These are phyloP conservation scores for Drosophila eugracilis DNA, from an alignment of 1,140 invertebrate genomes.

Conservation along the genomic window DNA sequence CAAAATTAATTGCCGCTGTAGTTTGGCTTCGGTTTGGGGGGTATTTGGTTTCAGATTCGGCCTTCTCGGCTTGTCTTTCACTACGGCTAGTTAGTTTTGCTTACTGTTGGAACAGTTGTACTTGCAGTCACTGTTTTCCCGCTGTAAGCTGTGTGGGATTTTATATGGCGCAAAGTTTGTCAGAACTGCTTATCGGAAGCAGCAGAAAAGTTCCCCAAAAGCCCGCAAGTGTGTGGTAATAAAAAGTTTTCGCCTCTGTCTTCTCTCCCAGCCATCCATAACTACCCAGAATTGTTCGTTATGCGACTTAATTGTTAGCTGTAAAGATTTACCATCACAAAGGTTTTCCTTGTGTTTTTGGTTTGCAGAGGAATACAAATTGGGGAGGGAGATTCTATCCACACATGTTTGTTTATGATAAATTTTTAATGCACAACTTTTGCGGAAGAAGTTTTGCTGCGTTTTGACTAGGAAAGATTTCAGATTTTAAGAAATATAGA, in stretches of 20 bases:
- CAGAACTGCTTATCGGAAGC: slow-evolving; percentile 71
- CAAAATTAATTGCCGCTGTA: slow-evolving; percentile 74
- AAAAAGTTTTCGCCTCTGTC: slow-evolving; percentile 65
- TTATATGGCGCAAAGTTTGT: slow-evolving; percentile 61
- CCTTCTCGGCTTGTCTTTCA: slow-evolving; percentile 42
- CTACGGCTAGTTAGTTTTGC: slow-evolving; percentile 60
- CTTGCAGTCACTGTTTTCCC: slow-evolving; percentile 58
- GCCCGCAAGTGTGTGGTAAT: slow-evolving; percentile 82
- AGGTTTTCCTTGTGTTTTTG: background rate
- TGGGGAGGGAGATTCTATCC: too few relatives aligned
- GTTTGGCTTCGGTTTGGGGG: slow-evolving; percentile 45
- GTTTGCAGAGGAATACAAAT: slow-evolving; percentile 2
- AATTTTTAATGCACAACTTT: slow-evolving; percentile 39
- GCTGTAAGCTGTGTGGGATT: slow-evolving; percentile 34
- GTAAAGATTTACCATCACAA: slow-evolving; percentile 74
- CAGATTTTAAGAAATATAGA: background rate
- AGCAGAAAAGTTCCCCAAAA: slow-evolving; percentile 72
- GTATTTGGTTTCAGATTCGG: slow-evolving; percentile 15
- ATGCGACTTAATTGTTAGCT: slow-evolving; percentile 82
- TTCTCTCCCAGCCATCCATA: slow-evolving; percentile 54
- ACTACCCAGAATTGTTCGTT: slow-evolving; percentile 75
- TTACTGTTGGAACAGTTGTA: slow-evolving; percentile 57
- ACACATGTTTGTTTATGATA: slow-evolving; percentile 49
- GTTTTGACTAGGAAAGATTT: background rate
- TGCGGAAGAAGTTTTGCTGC: slow-evolving; percentile 5